A percentile compares a stretch with the other conserved stretches of the same genome.
These are phyloP conservation scores for Pristionchus fissidentatus DNA, from an alignment of 2,888 invertebrate genomes.

Conservation along the genomic window DNA sequence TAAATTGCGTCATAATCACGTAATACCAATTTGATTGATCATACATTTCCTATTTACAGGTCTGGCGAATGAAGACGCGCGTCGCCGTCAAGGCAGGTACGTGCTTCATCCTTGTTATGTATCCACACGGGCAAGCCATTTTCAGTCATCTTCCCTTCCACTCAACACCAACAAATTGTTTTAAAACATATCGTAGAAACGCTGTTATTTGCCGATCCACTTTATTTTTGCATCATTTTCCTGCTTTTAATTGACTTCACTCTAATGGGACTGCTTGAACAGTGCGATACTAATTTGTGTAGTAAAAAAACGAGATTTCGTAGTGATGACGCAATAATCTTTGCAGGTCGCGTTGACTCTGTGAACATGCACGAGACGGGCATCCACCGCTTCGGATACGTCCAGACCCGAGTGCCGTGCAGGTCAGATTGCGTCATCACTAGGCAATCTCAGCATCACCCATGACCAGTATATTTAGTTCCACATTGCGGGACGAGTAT, in stretches of 20 bases:
- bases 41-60: too few relatives aligned
- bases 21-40: background rate
- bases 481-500: background rate
- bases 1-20: background rate
- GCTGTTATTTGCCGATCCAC: background rate
- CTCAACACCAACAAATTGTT: background rate
- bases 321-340: constrained; percentile 35
- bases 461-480: background rate
- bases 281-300: background rate
- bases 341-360: constrained; percentile 63
- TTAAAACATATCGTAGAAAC: background rate
- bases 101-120: too few relatives aligned
- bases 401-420: constrained; percentile 66
- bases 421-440: constrained; percentile 42
- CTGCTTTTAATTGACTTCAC: too few relatives aligned
- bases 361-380: constrained; percentile 75
- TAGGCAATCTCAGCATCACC: too few relatives aligned
- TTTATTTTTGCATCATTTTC: too few relatives aligned
- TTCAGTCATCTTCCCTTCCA: too few relatives aligned
- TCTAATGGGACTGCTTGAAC: too few relatives aligned
- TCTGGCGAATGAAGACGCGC: constrained; percentile 75
- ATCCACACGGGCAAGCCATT: too few relatives aligned
- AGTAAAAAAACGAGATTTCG: constrained; percentile 50
- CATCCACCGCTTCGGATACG: constrained; percentile 73
- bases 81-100: constrained; percentile 74